Conservation (phyloP, 2,888 invertebrate genomes). For the Mesopsocus fuscifrons region DNA sequence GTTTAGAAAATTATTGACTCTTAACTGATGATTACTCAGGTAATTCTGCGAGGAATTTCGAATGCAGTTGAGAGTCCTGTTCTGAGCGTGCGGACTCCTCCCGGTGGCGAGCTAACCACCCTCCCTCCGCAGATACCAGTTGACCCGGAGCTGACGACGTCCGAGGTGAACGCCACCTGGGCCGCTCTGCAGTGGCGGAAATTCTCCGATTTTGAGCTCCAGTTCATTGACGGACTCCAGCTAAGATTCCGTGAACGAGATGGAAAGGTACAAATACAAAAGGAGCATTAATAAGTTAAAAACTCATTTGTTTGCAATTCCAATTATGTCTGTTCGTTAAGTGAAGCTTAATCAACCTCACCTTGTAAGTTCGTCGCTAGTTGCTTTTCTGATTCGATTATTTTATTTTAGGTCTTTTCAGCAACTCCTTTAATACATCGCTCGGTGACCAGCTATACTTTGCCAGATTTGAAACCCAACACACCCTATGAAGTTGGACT, state of each 20-base stretch:
- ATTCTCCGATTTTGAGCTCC: conserved; percentile 58
- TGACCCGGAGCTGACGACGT: conserved; percentile 51
- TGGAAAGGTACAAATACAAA: conserved; percentile 45
- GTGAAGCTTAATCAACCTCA: too few relatives aligned
- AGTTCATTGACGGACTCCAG: conserved; percentile 75
- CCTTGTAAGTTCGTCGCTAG: too few relatives aligned
- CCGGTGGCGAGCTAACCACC: conserved; percentile 28
- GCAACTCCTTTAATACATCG: conserved; percentile 71
- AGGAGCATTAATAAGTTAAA: too few relatives aligned
- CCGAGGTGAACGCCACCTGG: conserved; percentile 59
- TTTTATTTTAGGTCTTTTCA: conserved; percentile 38
- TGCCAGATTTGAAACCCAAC: conserved; percentile 58
- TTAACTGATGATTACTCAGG: too few relatives aligned
- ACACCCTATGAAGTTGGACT: conserved; percentile 68
- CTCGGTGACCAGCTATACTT: conserved; percentile 54
- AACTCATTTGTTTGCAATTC: too few relatives aligned
- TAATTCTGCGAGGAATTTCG: conserved; percentile 55
- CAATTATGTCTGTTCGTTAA: too few relatives aligned
- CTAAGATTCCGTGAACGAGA: conserved; percentile 66
- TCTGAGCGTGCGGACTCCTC: conserved; percentile 52
- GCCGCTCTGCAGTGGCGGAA: conserved; percentile 65
- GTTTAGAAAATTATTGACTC: too few relatives aligned
- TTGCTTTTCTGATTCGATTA: too few relatives aligned
- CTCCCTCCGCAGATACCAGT: conserved; percentile 41
- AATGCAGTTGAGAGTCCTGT: conserved; percentile 61